Evolutionary conservation across 2,797 vertebrate genomes (phyloP).

Genomic region (Myotis pilosus): DNA sequence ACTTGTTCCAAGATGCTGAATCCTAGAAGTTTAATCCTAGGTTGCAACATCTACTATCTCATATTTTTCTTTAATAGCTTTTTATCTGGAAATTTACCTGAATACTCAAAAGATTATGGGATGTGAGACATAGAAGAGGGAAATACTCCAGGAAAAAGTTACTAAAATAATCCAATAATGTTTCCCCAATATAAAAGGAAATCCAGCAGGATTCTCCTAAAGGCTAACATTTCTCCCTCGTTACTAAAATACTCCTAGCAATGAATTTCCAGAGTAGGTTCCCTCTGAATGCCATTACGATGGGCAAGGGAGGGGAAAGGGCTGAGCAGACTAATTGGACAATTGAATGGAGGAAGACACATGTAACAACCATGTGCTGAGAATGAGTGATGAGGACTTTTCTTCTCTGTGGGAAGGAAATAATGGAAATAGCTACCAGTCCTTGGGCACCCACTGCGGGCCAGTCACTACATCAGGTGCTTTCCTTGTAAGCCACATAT

Average conservation of each 20-base stretch:
- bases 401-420: not conserved
- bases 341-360: not conserved
- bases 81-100: slow-evolving; percentile 10
- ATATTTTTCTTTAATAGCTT: not conserved
- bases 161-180: slow-evolving; percentile 1
- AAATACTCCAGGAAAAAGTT: not conserved
- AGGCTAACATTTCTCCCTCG: not conserved
- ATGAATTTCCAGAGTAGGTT: not conserved
- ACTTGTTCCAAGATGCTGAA: not conserved
- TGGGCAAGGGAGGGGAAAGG: not conserved
- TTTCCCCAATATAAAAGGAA: not conserved
- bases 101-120: slow-evolving; percentile 2
- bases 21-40: not conserved
- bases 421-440: not conserved
- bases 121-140: not conserved
- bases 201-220: not conserved
- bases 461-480: not conserved
- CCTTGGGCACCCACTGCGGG: not conserved
- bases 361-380: not conserved
- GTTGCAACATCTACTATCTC: not conserved
- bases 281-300: not conserved
- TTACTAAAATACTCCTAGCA: not conserved
- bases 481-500: not conserved
- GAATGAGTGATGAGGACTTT: not conserved
- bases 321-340: not conserved